Evolutionary conservation across 37 sponge, comb jelly and placozoan genomes (phyloP).

Genomic region (Halichondria panicea): DNA sequence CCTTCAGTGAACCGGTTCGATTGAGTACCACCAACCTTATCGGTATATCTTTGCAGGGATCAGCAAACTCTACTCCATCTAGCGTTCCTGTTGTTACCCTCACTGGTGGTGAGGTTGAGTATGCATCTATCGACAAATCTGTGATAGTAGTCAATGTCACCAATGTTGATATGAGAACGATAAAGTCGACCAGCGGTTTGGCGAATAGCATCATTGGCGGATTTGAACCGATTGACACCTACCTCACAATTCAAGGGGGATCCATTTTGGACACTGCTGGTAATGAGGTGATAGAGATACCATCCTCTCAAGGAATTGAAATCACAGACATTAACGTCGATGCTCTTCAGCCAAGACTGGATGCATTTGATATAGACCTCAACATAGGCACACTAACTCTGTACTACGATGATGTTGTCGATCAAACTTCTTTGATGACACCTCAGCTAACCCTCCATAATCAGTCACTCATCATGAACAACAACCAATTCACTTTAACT

Average conservation of each 20-base stretch:
- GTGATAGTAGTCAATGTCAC: conserved; percentile 47
- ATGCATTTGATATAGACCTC: conserved; percentile 75
- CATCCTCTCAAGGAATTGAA: conserved; percentile 5
- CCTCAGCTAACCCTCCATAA: conserved; percentile 63
- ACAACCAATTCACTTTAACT: conserved; percentile 68
- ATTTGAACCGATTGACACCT: conserved; percentile 28
- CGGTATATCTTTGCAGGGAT: conserved; percentile 65
- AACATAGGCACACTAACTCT: conserved; percentile 76
- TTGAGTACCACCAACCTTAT: conserved; percentile 52
- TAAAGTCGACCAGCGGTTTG: conserved; percentile 34
- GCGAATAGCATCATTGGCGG: background rate
- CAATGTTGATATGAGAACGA: conserved; percentile 54
- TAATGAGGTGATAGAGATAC: conserved; percentile 53
- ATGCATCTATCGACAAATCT: conserved; percentile 59
- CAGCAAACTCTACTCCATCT: conserved; percentile 13
- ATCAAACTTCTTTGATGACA: conserved; percentile 28
- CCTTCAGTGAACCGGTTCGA: conserved; percentile 86
- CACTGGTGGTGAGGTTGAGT: conserved; percentile 75
- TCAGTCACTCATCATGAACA: background rate
- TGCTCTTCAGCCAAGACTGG: conserved; percentile 23
- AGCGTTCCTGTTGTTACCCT: conserved; percentile 46
- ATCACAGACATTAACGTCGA: conserved; percentile 36
- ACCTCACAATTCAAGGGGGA: conserved; percentile 46
- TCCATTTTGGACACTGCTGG: conserved; percentile 75
- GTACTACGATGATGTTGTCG: conserved; percentile 77